Percentiles rank a stretch among this genome's conserved stretches.
Conservation (phyloP, 2,888 invertebrate species). For the Carabus problematicus region DNA sequence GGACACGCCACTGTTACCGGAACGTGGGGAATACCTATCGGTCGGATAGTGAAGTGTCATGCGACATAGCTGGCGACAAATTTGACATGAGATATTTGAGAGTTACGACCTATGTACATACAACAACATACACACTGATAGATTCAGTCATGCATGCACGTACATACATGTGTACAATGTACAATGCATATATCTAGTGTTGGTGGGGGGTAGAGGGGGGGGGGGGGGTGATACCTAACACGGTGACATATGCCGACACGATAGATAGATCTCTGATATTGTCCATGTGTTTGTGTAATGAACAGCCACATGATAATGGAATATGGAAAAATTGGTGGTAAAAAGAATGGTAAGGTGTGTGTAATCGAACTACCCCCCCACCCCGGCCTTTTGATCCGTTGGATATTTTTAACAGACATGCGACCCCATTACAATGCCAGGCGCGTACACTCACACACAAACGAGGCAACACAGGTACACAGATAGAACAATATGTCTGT, state of each 20-base stretch:
- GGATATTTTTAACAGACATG: constrained; percentile 13
- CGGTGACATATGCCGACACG: background rate
- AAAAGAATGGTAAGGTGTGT: background rate
- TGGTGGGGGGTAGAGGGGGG: background rate
- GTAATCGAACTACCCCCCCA: background rate
- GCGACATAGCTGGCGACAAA: constrained; percentile 34
- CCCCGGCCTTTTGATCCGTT: no score
- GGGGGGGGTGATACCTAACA: background rate
- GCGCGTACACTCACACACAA: background rate
- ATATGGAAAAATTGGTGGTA: constrained; percentile 23
- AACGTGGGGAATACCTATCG: constrained; percentile 10
- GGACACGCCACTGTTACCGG: background rate
- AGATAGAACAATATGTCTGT: no score
- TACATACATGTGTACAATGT: no score
- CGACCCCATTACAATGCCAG: constrained; percentile 1
- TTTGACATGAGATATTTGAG: constrained; percentile 31
- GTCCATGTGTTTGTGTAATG: constrained; percentile 12
- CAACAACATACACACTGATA: background rate
- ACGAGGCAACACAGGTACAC: no score
- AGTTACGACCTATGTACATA: constrained; percentile 17
- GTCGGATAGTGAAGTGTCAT: constrained; percentile 9
- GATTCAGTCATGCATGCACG: background rate
- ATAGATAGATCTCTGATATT: background rate
- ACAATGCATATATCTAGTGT: background rate
- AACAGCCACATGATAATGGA: constrained; percentile 27